A percentile compares a stretch with the other conserved stretches of the same genome.
Conservation (phyloP, 1,140 invertebrate genomes). For the Megalonaias nervosa region DNA sequence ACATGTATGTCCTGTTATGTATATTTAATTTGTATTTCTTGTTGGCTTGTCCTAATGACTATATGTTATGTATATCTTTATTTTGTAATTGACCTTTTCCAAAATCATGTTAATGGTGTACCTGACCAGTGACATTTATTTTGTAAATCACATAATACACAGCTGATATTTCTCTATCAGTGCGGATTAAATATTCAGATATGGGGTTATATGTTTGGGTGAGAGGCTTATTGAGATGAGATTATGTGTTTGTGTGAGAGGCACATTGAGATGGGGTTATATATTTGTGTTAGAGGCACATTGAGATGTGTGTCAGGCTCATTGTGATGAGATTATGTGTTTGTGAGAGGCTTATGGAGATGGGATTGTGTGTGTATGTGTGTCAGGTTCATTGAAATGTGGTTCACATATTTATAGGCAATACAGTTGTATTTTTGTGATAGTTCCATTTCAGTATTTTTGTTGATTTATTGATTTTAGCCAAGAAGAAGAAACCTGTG, state of each 20-base stretch:
- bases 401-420: too few relatives aligned
- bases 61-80: too few relatives aligned
- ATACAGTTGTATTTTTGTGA: not conserved
- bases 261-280: not conserved
- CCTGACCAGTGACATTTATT: too few relatives aligned
- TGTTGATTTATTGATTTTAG: not conserved
- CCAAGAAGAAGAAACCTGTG: not conserved
- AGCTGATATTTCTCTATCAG: too few relatives aligned
- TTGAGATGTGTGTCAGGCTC: not conserved
- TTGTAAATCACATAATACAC: too few relatives aligned
- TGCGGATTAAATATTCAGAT: too few relatives aligned
- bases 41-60: too few relatives aligned
- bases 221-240: not conserved
- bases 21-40: too few relatives aligned
- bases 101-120: too few relatives aligned
- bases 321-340: not conserved
- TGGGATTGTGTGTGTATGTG: not conserved
- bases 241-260: not conserved
- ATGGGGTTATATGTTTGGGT: not conserved
- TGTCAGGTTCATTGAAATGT: not conserved
- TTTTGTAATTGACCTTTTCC: too few relatives aligned
- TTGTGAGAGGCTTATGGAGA: not conserved
- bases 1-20: too few relatives aligned
- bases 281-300: not conserved
- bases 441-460: not conserved